Base-by-base conservation (phyloP, 2,888 invertebrate genomes). In the Pomacea canaliculata region DNA sequence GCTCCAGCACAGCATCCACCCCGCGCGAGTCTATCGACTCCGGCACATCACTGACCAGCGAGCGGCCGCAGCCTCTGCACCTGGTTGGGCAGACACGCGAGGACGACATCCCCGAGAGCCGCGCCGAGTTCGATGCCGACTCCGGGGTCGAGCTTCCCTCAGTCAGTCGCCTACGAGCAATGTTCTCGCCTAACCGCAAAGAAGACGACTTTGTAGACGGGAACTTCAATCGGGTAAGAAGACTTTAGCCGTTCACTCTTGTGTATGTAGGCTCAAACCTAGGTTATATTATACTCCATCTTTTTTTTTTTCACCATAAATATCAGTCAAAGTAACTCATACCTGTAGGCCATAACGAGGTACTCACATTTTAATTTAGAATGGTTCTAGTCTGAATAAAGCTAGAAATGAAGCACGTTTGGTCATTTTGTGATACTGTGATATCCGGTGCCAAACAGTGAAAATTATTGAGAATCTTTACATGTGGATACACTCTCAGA, bases 81-180 rank as follows among this genome's bases (percentile, higher is more conserved):
- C 77, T 83, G 76, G 76, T 82, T 68, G 86, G 86, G 7, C 78
- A 80, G 56, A 85, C 85, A 3, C 77, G 69, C 18, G 88, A 87
- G 70, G 81, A 82, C 0, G 88, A 88, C n/a, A 77, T 87, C 12
- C 88, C 87, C 13, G 87, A 86, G 69, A 85, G 85, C 76, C 75
- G 85, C 19, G 84, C 84, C 37, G 87, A 88, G 72, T 83, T 82
- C 71, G 86, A 87, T 62, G 84, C 84, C 7, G 86, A 86, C 10
- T 82, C 81, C 0, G 83, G 83, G 0, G 68, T 84, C 19, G 85
- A 87, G 69, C 79, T 88, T 60, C 88, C 88, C 5, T 88, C 88
- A n/a, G 89, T 89, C 67, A 86, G 85, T 76, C 78, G 86, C 51
- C 81, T 89, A 23, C 83, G 84, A 63, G 85, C 87, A 12, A 84